A percentile compares a stretch with the other conserved stretches of the same genome.
Evolutionary conservation across 1,140 invertebrate genomes (phyloP).

Genomic region (Pissodes strobi): DNA sequence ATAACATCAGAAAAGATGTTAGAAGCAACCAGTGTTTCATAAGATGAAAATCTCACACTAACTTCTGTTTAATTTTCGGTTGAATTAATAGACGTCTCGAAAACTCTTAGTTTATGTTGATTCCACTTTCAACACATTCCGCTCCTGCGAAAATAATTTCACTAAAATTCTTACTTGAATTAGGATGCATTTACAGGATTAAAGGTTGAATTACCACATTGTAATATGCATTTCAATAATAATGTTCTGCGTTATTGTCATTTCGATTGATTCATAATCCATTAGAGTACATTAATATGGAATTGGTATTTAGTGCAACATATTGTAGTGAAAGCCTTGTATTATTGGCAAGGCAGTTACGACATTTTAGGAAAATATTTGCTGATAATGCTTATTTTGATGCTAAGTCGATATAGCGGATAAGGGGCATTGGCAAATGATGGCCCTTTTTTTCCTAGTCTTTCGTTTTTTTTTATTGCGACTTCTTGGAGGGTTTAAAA

Average conservation of each 20-base stretch:
- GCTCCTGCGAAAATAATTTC: slow-evolving; percentile 8
- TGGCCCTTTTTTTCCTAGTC: no score
- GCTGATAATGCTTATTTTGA: no score
- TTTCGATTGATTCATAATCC: no score
- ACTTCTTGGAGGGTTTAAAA: no score
- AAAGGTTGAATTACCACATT: slow-evolving; percentile 6
- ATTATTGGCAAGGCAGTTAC: no score
- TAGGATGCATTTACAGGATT: slow-evolving; percentile 9
- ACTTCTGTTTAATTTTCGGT: slow-evolving; percentile 11
- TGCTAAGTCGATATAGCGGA: no score
- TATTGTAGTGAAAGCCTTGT: no score
- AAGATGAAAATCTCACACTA: slow-evolving; percentile 19
- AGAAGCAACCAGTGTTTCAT: neutral
- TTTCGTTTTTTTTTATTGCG: no score
- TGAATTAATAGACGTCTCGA: slow-evolving; percentile 22
- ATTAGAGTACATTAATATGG: neutral
- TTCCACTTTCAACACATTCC: slow-evolving; percentile 9
- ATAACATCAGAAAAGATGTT: slow-evolving; percentile 2
- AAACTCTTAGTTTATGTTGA: slow-evolving; percentile 21
- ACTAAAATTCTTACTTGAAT: neutral
- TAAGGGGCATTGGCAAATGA: no score
- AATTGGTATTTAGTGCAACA: neutral
- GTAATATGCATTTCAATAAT: neutral
- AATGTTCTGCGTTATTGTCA: neutral
- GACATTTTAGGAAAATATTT: no score